A percentile compares a stretch with the other conserved stretches of the same genome.
These are phyloP conservation scores for Aldrovandia affinis DNA, from an alignment of 2,797 vertebrate species.

Conservation along the genomic window DNA sequence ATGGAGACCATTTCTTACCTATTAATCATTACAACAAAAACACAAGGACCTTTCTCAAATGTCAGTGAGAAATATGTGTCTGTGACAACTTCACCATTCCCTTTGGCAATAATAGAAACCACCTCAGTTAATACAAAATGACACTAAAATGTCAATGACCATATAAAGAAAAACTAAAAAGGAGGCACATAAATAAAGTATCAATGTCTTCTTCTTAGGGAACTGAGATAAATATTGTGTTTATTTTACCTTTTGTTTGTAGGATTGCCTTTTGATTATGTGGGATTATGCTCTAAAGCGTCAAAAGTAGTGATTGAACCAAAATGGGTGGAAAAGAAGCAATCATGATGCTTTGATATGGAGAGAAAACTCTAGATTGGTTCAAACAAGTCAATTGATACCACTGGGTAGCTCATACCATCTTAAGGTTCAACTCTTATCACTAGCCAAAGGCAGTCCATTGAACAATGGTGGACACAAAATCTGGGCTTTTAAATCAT, in stretches of 20 bases:
- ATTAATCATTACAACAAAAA: conserved; percentile 7
- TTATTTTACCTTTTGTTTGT: background rate
- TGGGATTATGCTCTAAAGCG: background rate
- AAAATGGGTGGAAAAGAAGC: no score
- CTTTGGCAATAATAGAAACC: no score
- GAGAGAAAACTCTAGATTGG: background rate
- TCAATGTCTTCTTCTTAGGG: background rate
- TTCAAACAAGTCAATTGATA: background rate
- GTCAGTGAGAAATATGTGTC: background rate
- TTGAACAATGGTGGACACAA: background rate
- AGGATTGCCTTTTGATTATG: background rate
- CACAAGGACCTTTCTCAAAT: background rate
- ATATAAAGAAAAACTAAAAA: no score
- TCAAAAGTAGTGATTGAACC: background rate
- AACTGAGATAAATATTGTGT: background rate
- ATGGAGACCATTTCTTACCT: background rate
- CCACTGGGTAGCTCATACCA: no score
- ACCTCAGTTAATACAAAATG: no score
- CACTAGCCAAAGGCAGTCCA: background rate
- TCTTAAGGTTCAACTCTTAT: background rate
- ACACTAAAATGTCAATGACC: no score
- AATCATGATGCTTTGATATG: background rate
- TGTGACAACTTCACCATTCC: no score
- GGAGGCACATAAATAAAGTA: background rate
- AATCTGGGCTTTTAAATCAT: background rate